Conservation (phyloP, 2,113 vertebrate species). For the Megaptera novaeangliae region DNA sequence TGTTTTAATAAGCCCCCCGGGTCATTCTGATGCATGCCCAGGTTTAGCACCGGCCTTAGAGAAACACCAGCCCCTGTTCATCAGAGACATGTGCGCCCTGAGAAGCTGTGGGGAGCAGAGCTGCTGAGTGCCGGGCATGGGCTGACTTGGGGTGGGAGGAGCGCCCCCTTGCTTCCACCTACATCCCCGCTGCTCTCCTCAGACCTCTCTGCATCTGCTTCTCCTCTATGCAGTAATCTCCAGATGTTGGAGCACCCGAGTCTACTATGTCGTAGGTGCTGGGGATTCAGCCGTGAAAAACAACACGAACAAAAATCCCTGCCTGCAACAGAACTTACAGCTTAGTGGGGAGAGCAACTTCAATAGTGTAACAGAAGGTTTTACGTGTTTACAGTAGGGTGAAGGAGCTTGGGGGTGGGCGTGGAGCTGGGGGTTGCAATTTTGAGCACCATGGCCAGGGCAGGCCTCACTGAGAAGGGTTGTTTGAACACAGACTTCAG, state of each 20-base stretch:
- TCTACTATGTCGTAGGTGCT: background rate
- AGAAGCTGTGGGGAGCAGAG: background rate
- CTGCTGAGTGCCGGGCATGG: fast-evolving
- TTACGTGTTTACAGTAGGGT: too few relatives aligned
- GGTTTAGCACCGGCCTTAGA: fast-evolving
- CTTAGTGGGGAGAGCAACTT: background rate
- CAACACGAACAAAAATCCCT: background rate
- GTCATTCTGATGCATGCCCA: background rate
- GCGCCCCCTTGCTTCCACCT: background rate
- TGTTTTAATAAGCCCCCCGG: too few relatives aligned
- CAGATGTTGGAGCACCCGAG: background rate
- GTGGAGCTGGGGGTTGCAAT: too few relatives aligned
- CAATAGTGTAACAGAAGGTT: background rate
- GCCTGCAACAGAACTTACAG: background rate
- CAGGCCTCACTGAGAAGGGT: background rate
- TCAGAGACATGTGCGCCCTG: fast-evolving
- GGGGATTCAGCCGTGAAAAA: background rate
- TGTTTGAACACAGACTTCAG: background rate
- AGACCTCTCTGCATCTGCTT: too few relatives aligned
- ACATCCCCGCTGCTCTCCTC: fast-evolving
- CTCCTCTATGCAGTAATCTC: background rate
- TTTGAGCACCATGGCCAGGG: background rate
- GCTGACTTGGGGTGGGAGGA: fast-evolving
- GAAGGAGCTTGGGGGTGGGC: fast-evolving
- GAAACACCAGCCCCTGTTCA: background rate